Base-by-base conservation (phyloP, 1,140 invertebrate genomes). In the Wiebesia pumilae region DNA sequence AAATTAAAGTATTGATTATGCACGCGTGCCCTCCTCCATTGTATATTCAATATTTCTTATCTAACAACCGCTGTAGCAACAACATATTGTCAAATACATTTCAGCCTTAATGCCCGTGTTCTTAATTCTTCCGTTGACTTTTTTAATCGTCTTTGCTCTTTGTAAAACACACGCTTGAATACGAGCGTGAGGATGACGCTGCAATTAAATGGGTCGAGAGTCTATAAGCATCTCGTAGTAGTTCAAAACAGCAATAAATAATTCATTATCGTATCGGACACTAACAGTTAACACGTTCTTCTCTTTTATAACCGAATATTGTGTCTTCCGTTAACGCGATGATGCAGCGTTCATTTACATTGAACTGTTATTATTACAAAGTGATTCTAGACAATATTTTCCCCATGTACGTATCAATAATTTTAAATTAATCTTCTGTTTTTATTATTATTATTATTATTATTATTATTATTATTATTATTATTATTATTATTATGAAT, bases 211-310 rank as follows among this genome's bases (percentile, higher is more conserved):
- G 47, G 69, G 81, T 73, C 47, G 47, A 83, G 43, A 73, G 47
- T 24, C 43, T 54, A 24, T 12, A 7, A 54, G 43, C 73, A 73
- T 83, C 67, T 83, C 16, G 81, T 38, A 54, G 67, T 54, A 83
- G 40, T 21, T 75, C 47, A 75, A 83, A 83, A 75, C 47, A 83
- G 69, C 33, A 83, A 62, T 83, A 83, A 75, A 83, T 83, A 75
- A 83, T 83, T 73, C 51, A 83, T 83, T 75, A 83, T 83, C 81
- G 51, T 27, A 40, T 75, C 51, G 71, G 62, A 62, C 67, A 58
- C 35, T 35, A 75, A 30, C 24, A 75, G 81, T 19, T 83, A n/a
- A 54, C 47, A 73, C 30, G 67, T 71, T 71, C n/a, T 82, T 4
- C 19, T 47, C 40, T 33, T 33, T 82, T 71, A 71, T 33, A 82